Base-by-base conservation (phyloP, 2,113 vertebrate species). In the Clarias macrocephalus region DNA sequence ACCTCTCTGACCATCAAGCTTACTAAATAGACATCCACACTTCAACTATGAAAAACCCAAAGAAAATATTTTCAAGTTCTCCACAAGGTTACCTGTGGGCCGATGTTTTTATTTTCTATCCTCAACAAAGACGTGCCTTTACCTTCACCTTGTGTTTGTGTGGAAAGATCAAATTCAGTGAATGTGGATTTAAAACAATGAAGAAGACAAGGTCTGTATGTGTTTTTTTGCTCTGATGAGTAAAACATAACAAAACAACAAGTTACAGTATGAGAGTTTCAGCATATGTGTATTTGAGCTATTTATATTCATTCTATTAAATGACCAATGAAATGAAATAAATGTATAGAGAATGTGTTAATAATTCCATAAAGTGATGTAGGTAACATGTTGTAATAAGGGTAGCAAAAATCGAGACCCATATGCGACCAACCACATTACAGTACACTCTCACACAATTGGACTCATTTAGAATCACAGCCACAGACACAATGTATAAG, bases 201-300 rank as follows among this genome's bases (percentile, higher is more conserved):
- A 75, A 37, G 72, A 77, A 63, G 37, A 63, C 23, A 62, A 87
- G 54, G 56, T 73, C n/a, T 37, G 16, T 63, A n/a, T 68, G 23
- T 62, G 19, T 65, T 19, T 57, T n/a, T 37, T 33, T n/a, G 76
- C 85, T 70, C 28, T 13, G 73, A 80, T 86, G 76, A 76, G 37
- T 23, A 77, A 86, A 28, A 25, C 19, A 80, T 56, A 62, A 85
- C 59, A 85, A 77, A 77, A 62, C 84, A 79, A 3, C 21, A 79
- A 30, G 16, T 30, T 79, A 80, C 30, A 15, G 15, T 21, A 19
- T n/a, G 21, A 80, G 56, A 33, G 79, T 80, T 80, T 37, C 10
- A 28, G 15, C 18, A 57, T 59, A 37, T 80, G 28, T 62, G 28
- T n/a, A 83, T 42, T 12, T 3, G 3, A 83, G 23, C 65, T 56